Percentiles rank a stretch among this genome's conserved stretches.
Evolutionary conservation across 2,113 vertebrate species (phyloP).

Genomic region (Leiothrix lutea): DNA sequence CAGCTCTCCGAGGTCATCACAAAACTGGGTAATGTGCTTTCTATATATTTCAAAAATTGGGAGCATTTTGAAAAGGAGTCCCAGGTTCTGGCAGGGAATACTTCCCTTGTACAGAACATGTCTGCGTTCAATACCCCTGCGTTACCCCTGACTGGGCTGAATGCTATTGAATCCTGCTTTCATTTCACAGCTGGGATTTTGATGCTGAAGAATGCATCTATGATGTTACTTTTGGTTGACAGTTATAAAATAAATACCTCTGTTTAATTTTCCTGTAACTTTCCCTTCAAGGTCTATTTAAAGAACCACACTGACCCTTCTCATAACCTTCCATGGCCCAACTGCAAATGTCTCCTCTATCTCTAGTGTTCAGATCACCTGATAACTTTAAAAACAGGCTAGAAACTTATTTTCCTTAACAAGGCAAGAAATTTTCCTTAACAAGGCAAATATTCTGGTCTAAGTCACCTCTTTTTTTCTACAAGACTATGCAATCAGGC

Average conservation of each 20-base stretch:
- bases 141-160: neutral
- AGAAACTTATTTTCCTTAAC: neutral
- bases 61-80: neutral
- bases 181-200: neutral
- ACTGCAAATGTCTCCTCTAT: neutral
- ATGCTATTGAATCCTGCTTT: neutral
- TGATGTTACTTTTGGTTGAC: neutral
- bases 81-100: neutral
- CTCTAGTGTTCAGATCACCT: neutral
- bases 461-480: neutral
- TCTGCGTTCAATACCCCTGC: neutral
- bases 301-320: neutral
- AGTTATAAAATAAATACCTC: neutral
- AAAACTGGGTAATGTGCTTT: neutral
- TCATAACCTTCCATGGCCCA: neutral
- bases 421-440: neutral
- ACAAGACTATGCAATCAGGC: neutral
- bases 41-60: neutral
- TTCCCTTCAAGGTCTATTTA: neutral
- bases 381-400: neutral
- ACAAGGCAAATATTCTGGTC: neutral
- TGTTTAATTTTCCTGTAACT: neutral
- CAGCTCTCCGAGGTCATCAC: accelerated
- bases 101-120: neutral
- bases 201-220: neutral